Conservation (phyloP, 2,113 vertebrate genomes). For the Lycocorax pyrrhopterus region DNA sequence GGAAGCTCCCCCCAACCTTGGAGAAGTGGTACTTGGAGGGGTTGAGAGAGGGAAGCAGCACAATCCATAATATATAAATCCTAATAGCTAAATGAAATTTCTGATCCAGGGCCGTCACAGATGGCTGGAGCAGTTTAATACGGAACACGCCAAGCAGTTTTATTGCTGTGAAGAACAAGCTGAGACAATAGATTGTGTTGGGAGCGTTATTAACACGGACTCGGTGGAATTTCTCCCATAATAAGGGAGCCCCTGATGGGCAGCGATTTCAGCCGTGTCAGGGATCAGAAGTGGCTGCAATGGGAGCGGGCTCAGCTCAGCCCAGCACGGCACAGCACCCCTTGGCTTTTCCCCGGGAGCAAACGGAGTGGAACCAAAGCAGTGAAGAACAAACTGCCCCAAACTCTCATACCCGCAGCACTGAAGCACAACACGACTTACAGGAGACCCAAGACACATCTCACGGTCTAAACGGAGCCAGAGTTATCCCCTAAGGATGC, state of each 20-base stretch:
- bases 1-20: neutral
- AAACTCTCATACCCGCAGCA: neutral
- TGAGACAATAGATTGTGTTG: neutral
- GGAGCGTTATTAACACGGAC: neutral
- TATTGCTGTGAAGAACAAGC: neutral
- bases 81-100: neutral
- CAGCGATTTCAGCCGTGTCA: neutral
- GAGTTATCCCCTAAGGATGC: fast-evolving
- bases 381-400: neutral
- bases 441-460: neutral
- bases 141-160: neutral
- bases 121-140: constrained; percentile 43
- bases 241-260: neutral
- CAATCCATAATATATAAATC: neutral
- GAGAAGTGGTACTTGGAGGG: fast-evolving
- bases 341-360: neutral
- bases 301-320: neutral
- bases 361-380: neutral
- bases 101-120: constrained; percentile 13
- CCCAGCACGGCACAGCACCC: neutral
- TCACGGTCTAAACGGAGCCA: neutral
- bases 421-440: fast-evolving
- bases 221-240: neutral
- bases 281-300: neutral
- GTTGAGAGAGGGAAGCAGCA: neutral